Evolutionary conservation across 2,888 invertebrate genomes (phyloP).

Genomic region (Aspidiotus rigidus): DNA sequence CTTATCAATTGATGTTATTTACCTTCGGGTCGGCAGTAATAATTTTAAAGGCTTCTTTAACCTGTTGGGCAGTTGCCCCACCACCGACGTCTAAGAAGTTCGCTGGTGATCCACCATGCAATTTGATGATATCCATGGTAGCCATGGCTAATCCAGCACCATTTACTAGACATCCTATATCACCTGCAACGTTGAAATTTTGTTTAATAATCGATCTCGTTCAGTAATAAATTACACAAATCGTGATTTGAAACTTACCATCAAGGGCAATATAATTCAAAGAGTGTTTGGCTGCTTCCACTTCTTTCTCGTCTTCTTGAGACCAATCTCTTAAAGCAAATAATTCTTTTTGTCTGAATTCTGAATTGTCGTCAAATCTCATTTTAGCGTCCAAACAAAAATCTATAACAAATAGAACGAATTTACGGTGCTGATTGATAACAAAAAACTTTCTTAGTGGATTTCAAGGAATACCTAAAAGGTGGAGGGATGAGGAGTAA

Average conservation of each 20-base stretch:
- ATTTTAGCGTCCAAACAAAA: slow-evolving; percentile 92
- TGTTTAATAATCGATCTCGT: too few species aligned
- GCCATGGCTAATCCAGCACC: slow-evolving; percentile 97
- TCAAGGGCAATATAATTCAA: slow-evolving; percentile 92
- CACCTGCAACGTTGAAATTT: slow-evolving; percentile 44
- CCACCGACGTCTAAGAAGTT: slow-evolving; percentile 97
- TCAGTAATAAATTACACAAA: too few species aligned
- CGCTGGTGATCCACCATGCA: slow-evolving; percentile 89
- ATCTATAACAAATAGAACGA: slow-evolving; percentile 49
- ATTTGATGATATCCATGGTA: slow-evolving; percentile 95
- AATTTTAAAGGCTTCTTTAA: slow-evolving; percentile 92
- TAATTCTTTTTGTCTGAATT: slow-evolving; percentile 80
- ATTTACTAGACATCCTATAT: slow-evolving; percentile 90
- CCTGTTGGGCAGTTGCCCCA: slow-evolving; percentile 81
- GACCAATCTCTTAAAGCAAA: slow-evolving; percentile 75
- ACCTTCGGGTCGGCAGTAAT: slow-evolving; percentile 84
- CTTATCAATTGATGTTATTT: too few species aligned
- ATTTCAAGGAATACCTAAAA: neutral
- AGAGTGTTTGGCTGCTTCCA: slow-evolving; percentile 76
- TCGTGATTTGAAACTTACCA: slow-evolving; percentile 47
- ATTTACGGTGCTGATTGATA: neutral
- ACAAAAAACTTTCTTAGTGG: neutral
- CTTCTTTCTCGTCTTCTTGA: slow-evolving; percentile 88
- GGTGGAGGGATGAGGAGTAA: neutral
- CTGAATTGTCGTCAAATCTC: slow-evolving; percentile 90